Conservation (phyloP, 2,113 vertebrate species). For the Bubo bubo region DNA sequence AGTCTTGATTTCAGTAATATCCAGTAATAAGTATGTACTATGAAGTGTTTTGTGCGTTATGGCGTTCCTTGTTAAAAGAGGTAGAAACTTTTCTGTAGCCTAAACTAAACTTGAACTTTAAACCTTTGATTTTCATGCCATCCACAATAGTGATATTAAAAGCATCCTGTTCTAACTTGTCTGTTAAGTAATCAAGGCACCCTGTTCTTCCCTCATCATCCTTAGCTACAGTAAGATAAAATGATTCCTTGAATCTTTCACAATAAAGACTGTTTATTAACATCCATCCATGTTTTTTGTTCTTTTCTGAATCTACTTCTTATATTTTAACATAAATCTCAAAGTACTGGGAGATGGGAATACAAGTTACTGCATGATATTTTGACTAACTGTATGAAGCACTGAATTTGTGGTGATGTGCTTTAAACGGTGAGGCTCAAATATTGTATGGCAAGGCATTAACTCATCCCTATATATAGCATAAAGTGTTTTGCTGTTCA, state of each 20-base stretch:
- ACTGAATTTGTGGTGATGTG: rapidly evolving
- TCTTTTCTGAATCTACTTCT: neutral
- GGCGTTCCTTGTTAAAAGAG: neutral
- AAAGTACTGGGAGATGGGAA: neutral
- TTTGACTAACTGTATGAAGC: neutral
- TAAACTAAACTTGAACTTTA: neutral
- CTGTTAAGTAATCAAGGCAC: neutral
- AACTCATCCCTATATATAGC: neutral
- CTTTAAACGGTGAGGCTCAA: neutral
- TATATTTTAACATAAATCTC: neutral
- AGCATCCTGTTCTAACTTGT: neutral
- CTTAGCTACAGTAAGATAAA: neutral
- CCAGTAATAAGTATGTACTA: neutral
- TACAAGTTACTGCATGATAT: neutral
- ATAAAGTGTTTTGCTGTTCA: neutral
- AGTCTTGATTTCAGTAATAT: neutral
- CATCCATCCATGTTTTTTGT: neutral
- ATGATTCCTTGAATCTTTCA: neutral
- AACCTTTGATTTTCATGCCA: neutral
- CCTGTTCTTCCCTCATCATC: neutral
- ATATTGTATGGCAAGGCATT: neutral
- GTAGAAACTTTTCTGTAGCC: neutral
- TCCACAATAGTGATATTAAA: neutral
- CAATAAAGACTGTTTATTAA: neutral
- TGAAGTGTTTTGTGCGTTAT: neutral